phyloP scores from a whole-genome alignment of 2,113 vertebrate genomes.

The Petrocephalus microphthalmus region DNA sequence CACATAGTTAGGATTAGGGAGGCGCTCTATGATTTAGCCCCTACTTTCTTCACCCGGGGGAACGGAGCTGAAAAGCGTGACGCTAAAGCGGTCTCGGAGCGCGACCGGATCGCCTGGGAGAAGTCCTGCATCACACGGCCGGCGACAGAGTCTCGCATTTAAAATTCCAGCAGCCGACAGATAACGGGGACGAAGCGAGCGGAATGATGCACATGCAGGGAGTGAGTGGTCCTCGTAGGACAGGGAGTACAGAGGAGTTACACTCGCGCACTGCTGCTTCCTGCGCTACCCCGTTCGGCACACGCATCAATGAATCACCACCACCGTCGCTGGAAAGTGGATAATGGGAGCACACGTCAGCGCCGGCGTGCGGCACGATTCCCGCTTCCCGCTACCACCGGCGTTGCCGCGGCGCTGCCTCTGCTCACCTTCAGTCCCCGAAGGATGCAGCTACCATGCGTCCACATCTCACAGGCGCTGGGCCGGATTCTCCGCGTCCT shows the following conservation, averaged over 20 bases:
- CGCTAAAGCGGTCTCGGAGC: background rate
- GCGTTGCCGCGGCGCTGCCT: background rate
- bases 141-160: background rate
- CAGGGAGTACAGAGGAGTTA: background rate
- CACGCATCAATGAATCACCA: background rate
- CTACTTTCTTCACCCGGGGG: background rate
- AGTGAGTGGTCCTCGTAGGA: background rate
- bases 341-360: background rate
- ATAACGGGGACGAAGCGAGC: background rate
- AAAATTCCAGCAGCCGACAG: background rate
- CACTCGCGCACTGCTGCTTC: background rate
- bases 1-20: background rate
- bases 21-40: background rate
- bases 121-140: background rate
- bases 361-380: background rate
- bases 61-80: background rate
- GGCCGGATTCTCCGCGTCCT: background rate
- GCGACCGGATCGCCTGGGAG: background rate
- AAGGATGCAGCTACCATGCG: background rate
- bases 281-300: background rate
- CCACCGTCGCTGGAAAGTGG: background rate
- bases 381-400: background rate
- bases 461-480: slow-evolving; percentile 1
- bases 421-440: slow-evolving; percentile 19
- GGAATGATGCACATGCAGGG: background rate